Percentiles rank a stretch among this genome's conserved stretches.
Evolutionary conservation across 2,888 invertebrate species (phyloP).

Genomic region (Drosophila prostipennis): DNA sequence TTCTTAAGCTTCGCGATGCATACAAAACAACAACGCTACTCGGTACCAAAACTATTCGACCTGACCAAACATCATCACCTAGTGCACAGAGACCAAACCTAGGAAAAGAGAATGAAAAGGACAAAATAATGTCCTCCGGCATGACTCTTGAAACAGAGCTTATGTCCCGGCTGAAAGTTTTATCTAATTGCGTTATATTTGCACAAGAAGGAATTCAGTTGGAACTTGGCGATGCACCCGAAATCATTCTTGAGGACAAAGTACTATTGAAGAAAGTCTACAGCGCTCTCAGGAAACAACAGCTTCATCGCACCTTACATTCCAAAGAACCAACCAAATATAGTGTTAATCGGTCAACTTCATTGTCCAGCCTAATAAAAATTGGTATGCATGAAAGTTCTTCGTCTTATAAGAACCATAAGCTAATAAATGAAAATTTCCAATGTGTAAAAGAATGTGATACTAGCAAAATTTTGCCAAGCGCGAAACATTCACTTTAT

Average conservation of each 20-base stretch:
- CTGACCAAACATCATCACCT: conserved; percentile 81
- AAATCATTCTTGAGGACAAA: conserved; percentile 89
- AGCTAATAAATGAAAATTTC: background rate
- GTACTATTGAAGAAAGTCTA: conserved; percentile 87
- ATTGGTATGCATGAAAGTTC: conserved; percentile 45
- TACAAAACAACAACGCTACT: conserved; percentile 78
- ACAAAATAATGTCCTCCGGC: background rate
- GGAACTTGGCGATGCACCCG: conserved; percentile 86
- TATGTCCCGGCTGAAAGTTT: conserved; percentile 63
- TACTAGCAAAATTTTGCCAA: background rate
- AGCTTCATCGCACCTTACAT: conserved; percentile 81
- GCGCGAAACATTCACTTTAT: background rate
- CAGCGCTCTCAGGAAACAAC: conserved; percentile 81
- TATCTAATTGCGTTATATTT: conserved; percentile 56
- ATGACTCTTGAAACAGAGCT: conserved; percentile 55
- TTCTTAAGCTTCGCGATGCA: conserved; percentile 72
- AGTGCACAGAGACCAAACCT: conserved; percentile 75
- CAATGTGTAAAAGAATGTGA: background rate
- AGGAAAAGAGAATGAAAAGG: conserved; percentile 7
- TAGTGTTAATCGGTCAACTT: conserved; percentile 62
- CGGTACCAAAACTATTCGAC: conserved; percentile 78
- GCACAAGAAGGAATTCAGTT: conserved; percentile 77
- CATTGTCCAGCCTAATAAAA: conserved; percentile 66
- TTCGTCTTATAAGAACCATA: background rate
- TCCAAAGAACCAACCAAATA: conserved; percentile 58